phyloP scores from a whole-genome alignment of 2,113 vertebrate genomes.

The Blennius ocellaris region DNA sequence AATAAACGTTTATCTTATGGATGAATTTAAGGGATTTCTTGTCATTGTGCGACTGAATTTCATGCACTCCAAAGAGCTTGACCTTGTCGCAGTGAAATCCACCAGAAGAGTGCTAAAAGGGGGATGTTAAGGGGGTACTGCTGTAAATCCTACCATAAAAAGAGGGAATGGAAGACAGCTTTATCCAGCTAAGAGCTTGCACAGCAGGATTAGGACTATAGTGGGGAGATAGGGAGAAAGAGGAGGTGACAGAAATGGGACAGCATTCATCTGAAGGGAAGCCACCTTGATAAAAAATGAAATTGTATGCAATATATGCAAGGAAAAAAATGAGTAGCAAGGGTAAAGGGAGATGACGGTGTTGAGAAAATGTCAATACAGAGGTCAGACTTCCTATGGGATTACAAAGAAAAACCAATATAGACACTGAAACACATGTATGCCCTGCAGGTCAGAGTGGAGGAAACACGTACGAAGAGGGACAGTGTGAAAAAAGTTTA shows the following conservation, averaged over 20 bases:
- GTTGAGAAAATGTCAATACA: constrained; percentile 12
- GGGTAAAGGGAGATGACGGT: neutral
- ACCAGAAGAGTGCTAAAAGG: constrained; percentile 48
- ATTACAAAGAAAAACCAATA: constrained; percentile 22
- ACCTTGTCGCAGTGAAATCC: constrained; percentile 36
- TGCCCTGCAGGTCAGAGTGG: constrained; percentile 20
- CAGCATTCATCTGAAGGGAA: constrained; percentile 22
- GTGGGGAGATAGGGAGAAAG: constrained; percentile 53
- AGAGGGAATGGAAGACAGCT: constrained; percentile 62
- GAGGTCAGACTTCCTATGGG: constrained; percentile 25
- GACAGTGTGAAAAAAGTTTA: constrained; percentile 21
- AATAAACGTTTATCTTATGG: no score
- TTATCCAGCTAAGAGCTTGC: constrained; percentile 71
- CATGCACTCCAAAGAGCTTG: constrained; percentile 37
- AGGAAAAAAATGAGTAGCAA: neutral
- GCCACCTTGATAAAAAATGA: constrained; percentile 29
- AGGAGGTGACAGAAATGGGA: constrained; percentile 25
- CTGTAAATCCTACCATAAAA: constrained; percentile 71
- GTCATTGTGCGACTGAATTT: constrained; percentile 14
- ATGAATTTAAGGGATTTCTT: constrained; percentile 14
- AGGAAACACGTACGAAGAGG: neutral
- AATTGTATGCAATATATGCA: constrained; percentile 1
- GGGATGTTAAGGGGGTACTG: constrained; percentile 45
- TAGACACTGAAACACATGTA: constrained; percentile 29
- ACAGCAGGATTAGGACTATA: constrained; percentile 67